These are phyloP conservation scores for Embiotoca jacksoni DNA, from an alignment of 2,113 vertebrate genomes.

Conservation along the genomic window DNA sequence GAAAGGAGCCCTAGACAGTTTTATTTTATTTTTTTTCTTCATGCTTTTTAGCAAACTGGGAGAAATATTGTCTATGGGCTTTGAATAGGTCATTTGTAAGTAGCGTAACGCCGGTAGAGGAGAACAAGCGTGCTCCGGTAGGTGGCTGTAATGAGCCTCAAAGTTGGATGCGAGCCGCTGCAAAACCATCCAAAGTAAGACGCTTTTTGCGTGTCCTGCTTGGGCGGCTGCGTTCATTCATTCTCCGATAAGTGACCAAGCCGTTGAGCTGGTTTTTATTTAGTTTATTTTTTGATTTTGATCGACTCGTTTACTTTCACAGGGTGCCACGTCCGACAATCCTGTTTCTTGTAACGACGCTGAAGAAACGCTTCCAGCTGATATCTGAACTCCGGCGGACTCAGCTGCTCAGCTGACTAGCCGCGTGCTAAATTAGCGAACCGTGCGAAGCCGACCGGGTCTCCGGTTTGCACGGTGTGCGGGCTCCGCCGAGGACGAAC, in stretches of 20 bases:
- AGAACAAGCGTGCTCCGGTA: neutral
- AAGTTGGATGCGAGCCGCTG: neutral
- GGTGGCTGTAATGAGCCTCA: constrained; percentile 38
- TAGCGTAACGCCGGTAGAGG: neutral
- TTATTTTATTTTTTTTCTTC: too few species aligned
- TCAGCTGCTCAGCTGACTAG: neutral
- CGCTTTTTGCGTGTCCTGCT: neutral
- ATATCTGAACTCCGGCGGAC: too few species aligned
- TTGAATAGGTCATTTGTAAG: too few species aligned
- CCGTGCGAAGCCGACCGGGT: neutral
- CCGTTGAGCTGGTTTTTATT: neutral
- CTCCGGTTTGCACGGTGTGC: constrained; percentile 1
- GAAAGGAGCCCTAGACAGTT: too few species aligned
- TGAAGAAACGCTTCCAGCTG: too few species aligned
- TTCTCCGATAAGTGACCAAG: neutral
- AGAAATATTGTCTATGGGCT: too few species aligned
- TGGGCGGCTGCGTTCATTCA: neutral
- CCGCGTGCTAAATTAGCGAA: constrained; percentile 1
- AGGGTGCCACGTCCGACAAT: too few species aligned
- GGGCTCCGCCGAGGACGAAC: neutral
- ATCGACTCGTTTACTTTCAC: too few species aligned
- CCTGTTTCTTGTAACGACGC: too few species aligned
- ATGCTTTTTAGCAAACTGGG: too few species aligned
- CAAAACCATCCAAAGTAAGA: neutral
- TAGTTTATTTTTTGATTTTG: too few species aligned